A percentile compares a stretch with the other conserved stretches of the same genome.
These are phyloP conservation scores for Petrocephalus schoutedeni DNA, from an alignment of 2,797 vertebrate genomes.

Conservation along the genomic window DNA sequence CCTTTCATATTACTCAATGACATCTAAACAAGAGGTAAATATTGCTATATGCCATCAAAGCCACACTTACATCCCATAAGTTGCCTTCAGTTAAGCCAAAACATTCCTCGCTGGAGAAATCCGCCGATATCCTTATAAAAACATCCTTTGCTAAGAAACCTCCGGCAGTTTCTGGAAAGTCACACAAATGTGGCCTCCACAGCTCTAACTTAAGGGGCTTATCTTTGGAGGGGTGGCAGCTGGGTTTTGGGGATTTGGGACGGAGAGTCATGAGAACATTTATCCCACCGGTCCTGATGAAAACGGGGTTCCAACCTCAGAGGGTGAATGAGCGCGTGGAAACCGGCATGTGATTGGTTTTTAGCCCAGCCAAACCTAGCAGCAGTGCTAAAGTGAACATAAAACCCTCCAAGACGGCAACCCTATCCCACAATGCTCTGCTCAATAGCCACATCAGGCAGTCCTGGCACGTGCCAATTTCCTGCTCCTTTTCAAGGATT, in stretches of 20 bases:
- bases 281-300: neutral
- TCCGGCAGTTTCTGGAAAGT: neutral
- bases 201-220: neutral
- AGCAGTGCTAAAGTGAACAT: neutral
- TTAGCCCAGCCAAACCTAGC: neutral
- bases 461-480: neutral
- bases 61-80: neutral
- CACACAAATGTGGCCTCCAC: neutral
- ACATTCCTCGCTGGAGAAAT: neutral
- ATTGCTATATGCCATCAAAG: constrained; percentile 2
- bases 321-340: neutral
- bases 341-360: neutral
- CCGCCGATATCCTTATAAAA: constrained; percentile 11
- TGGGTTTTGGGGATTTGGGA: neutral
- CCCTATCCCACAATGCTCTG: neutral
- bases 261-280: neutral
- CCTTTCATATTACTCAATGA: constrained; percentile 12
- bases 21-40: neutral
- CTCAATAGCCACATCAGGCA: neutral
- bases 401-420: neutral
- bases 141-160: neutral
- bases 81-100: neutral
- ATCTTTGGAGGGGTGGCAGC: neutral
- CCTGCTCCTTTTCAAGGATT: neutral
- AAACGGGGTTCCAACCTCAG: neutral